These are phyloP conservation scores for Sciurus vulgaris DNA, from an alignment of 2,797 vertebrate species.

Conservation along the genomic window DNA sequence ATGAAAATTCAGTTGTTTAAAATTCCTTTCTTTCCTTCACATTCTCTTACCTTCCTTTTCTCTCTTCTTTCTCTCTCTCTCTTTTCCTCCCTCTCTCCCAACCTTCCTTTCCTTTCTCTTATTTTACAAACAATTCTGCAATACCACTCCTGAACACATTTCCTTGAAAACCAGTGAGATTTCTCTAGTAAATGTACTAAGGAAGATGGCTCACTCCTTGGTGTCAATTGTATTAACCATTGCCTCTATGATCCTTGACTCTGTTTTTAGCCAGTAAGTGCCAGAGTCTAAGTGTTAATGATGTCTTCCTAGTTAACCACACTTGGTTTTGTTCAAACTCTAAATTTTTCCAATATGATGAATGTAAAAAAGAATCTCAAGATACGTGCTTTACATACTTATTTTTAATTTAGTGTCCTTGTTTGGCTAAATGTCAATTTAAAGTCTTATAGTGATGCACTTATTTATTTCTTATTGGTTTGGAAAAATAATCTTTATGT, in stretches of 20 bases:
- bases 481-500: not conserved
- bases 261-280: not conserved
- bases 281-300: not conserved
- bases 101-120: not conserved
- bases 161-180: not conserved
- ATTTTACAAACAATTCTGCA: not conserved
- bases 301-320: not conserved
- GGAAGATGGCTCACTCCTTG: not conserved
- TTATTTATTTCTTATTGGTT: not conserved
- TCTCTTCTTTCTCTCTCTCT: too few relatives aligned
- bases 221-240: not conserved
- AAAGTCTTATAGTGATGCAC: not conserved
- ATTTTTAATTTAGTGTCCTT: not conserved
- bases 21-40: too few relatives aligned
- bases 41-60: too few relatives aligned
- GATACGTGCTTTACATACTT: not conserved
- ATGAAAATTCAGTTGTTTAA: too few relatives aligned
- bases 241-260: not conserved
- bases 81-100: not conserved
- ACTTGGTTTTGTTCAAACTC: not conserved
- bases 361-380: not conserved
- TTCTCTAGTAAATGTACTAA: not conserved
- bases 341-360: not conserved
- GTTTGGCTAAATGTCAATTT: not conserved
- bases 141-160: not conserved